Conservation (phyloP, 1,140 invertebrate genomes). For the Zaprionus kolodkinae region DNA sequence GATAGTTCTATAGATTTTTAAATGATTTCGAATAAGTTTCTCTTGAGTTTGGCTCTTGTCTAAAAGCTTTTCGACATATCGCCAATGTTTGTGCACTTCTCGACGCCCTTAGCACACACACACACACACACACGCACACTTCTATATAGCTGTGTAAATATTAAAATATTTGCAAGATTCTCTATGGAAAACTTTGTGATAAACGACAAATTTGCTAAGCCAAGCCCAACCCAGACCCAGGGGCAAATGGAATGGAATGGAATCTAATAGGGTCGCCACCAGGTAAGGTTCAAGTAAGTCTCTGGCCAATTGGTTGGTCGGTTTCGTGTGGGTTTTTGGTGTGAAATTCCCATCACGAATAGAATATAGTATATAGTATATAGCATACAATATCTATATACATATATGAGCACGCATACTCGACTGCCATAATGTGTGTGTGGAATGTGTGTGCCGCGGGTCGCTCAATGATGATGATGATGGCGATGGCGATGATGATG, state of each 20-base stretch:
- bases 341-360: constrained; percentile 47
- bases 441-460: constrained; percentile 39
- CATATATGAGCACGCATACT: constrained; percentile 10
- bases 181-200: neutral
- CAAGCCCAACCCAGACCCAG: constrained; percentile 5
- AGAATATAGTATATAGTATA: constrained; percentile 32
- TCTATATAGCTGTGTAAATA: neutral
- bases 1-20: neutral
- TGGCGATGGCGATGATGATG: constrained; percentile 28
- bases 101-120: neutral
- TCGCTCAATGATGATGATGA: constrained; percentile 30
- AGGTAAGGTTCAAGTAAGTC: neutral
- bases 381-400: constrained; percentile 15
- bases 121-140: neutral
- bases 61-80: constrained; percentile 4
- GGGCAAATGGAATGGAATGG: neutral
- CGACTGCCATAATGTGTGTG: constrained; percentile 36
- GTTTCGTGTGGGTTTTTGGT: constrained; percentile 17
- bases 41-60: neutral
- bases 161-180: constrained; percentile 8
- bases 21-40: neutral
- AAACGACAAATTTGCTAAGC: neutral
- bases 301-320: too few species aligned
- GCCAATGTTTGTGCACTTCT: neutral
- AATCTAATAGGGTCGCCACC: neutral